phyloP scores from a whole-genome alignment of 2,113 vertebrate genomes.

The Oreochromis tanganicae region DNA sequence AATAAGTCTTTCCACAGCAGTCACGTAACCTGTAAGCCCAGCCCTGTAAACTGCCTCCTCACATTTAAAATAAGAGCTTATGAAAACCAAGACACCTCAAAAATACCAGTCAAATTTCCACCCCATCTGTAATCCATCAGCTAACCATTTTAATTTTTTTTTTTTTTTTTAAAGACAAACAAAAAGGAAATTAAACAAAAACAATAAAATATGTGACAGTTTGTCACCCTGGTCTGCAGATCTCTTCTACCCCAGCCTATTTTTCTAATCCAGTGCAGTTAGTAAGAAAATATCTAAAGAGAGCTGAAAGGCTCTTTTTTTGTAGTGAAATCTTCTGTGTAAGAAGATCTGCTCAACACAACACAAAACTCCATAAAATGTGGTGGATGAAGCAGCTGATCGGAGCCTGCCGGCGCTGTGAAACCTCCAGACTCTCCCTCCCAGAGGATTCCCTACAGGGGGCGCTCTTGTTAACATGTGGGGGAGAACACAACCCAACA shows the following conservation, averaged over 20 bases:
- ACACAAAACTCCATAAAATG: neutral
- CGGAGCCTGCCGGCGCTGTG: neutral
- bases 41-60: neutral
- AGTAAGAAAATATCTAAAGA: neutral
- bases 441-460: conserved; percentile 3
- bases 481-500: neutral
- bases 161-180: no score
- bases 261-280: neutral
- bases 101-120: neutral
- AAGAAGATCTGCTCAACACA: neutral
- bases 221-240: neutral
- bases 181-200: fast-evolving
- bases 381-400: neutral
- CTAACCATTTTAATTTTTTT: neutral
- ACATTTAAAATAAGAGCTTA: neutral
- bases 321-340: neutral
- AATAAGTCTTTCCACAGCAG: neutral
- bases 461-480: conserved; percentile 36
- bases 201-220: neutral
- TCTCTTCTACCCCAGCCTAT: neutral
- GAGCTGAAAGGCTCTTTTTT: neutral
- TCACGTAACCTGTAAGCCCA: neutral
- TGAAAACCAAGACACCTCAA: neutral
- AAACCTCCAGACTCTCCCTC: conserved; percentile 12
- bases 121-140: neutral